Evolutionary conservation across 35 echinoderm and acorn worm genomes (phyloP).

Genomic region (Eucidaris tribuloides): DNA sequence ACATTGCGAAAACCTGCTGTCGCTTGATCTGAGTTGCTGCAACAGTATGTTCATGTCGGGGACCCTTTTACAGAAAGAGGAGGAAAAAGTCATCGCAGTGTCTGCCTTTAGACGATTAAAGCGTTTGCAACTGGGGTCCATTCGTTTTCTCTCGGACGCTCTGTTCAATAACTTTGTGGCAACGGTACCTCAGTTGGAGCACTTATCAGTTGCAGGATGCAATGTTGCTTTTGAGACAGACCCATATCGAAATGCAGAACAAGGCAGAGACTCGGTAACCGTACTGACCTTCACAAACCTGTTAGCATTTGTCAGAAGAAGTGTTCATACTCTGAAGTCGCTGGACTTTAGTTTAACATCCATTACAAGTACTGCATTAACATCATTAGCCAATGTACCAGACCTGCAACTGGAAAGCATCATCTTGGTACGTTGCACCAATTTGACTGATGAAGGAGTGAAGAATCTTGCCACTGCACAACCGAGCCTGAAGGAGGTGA

Average conservation of each 20-base stretch:
- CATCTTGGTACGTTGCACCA: constrained; percentile 54
- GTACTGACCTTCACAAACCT: constrained; percentile 73
- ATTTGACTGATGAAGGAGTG: constrained; percentile 64
- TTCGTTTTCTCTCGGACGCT: constrained; percentile 72
- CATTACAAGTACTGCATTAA: constrained; percentile 45
- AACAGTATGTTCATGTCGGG: constrained; percentile 96
- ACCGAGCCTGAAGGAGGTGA: constrained; percentile 26
- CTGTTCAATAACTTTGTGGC: constrained; percentile 61
- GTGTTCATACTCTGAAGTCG: constrained; percentile 8
- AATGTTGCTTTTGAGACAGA: constrained; percentile 79
- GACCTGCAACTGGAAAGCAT: constrained; percentile 54
- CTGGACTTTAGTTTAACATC: constrained; percentile 69
- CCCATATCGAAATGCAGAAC: constrained; percentile 27
- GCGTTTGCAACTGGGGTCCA: constrained; percentile 42
- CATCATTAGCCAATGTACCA: constrained; percentile 42
- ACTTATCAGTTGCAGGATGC: constrained; percentile 63
- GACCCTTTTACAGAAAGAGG: constrained; percentile 34
- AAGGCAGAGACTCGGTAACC: constrained; percentile 22
- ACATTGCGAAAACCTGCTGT: constrained; percentile 58
- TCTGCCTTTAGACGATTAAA: constrained; percentile 39
- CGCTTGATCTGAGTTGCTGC: constrained; percentile 79
- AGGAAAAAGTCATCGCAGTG: constrained; percentile 6
- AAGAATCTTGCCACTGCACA: constrained; percentile 35
- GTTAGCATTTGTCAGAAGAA: constrained; percentile 19
- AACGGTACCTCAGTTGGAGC: constrained; percentile 40